Conservation (phyloP, 2,797 vertebrate species). For the Myripristis murdjan region DNA sequence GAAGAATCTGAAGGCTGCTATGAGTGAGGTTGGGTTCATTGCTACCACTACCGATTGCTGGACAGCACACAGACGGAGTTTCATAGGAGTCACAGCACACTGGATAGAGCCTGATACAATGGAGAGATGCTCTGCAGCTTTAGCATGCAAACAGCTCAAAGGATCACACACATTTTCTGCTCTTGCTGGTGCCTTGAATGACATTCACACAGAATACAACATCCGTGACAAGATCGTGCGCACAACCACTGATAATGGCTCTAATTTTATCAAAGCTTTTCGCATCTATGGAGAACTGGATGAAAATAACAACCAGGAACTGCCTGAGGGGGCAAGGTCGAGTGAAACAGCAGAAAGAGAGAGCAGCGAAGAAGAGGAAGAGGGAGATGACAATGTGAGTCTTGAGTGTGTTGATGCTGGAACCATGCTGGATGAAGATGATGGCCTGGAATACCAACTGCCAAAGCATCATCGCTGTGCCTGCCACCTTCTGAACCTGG, state of each 20-base stretch:
- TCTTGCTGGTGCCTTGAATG: constrained; percentile 4
- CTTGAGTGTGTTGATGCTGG: constrained; percentile 19
- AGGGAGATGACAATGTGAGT: constrained; percentile 6
- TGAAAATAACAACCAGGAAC: constrained; percentile 27
- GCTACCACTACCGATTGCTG: constrained; percentile 28
- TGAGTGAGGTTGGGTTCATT: constrained; percentile 28
- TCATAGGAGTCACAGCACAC: constrained; percentile 10
- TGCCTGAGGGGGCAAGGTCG: neutral
- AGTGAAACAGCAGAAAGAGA: constrained; percentile 20
- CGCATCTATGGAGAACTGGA: constrained; percentile 9
- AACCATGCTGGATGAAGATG: constrained; percentile 5
- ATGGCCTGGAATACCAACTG: constrained; percentile 24
- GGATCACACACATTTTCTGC: neutral
- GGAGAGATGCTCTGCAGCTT: constrained; percentile 1
- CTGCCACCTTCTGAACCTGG: too few relatives aligned
- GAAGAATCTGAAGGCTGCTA: constrained; percentile 23
- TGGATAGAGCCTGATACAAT: constrained; percentile 6
- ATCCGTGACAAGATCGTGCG: neutral
- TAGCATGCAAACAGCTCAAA: constrained; percentile 9
- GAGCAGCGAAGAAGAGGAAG: constrained; percentile 22
- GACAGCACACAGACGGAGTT: neutral
- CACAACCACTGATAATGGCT: neutral
- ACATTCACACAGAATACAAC: constrained; percentile 5
- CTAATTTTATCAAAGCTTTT: neutral
- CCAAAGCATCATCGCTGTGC: too few relatives aligned